phyloP scores from a whole-genome alignment of 2,113 vertebrate species.

The Clarias batrachus region DNA sequence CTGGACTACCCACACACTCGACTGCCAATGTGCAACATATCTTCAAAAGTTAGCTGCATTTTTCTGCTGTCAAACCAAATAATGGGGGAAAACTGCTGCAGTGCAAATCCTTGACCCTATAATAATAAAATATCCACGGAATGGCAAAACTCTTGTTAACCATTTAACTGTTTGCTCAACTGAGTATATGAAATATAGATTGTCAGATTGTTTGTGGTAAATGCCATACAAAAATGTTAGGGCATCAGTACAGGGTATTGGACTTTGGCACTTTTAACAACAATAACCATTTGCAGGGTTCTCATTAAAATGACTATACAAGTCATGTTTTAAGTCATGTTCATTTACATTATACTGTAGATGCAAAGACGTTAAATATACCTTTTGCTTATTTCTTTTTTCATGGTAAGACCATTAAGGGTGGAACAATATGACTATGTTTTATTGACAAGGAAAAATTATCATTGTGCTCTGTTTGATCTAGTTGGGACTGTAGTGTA shows the following conservation, averaged over 20 bases:
- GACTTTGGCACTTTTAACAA: too few species aligned
- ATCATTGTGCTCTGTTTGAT: background rate
- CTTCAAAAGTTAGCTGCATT: background rate
- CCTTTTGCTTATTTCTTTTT: too few species aligned
- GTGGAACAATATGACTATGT: background rate
- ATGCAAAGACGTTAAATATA: too few species aligned
- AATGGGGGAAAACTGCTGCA: background rate
- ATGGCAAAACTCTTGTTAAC: background rate
- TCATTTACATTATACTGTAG: too few species aligned
- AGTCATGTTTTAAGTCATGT: too few species aligned
- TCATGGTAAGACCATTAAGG: too few species aligned
- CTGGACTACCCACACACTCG: background rate
- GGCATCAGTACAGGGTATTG: too few species aligned
- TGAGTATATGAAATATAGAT: too few species aligned
- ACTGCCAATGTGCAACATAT: background rate
- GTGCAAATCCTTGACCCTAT: background rate
- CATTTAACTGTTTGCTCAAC: background rate
- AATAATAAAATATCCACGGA: background rate
- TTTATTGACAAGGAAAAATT: background rate
- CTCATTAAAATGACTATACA: background rate
- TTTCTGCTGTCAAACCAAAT: background rate
- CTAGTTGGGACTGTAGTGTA: background rate
- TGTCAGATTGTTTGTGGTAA: too few species aligned
- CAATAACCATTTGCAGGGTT: background rate
- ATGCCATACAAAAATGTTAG: too few species aligned